phyloP scores from a whole-genome alignment of 2,888 invertebrate genomes.

The Cremastinae sp. region DNA sequence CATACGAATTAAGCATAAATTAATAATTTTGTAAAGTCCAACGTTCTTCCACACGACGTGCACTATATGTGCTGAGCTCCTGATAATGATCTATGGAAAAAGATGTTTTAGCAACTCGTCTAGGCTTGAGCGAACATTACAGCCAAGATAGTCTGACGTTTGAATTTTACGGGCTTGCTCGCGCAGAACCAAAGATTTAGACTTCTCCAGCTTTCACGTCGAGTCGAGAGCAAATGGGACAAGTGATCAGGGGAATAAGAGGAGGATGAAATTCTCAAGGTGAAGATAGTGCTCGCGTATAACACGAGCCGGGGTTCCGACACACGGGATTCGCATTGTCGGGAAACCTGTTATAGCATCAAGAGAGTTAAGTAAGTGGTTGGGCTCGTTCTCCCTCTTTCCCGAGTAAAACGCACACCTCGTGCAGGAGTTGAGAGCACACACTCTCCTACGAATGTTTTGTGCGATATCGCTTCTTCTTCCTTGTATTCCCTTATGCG shows the following conservation, averaged over 20 bases:
- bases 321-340: slow-evolving; percentile 47
- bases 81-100: too few species aligned
- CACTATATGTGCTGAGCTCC: too few species aligned
- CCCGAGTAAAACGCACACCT: slow-evolving; percentile 1
- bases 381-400: slow-evolving; percentile 18
- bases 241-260: slow-evolving; percentile 34
- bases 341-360: slow-evolving; percentile 56
- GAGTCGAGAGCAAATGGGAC: slow-evolving; percentile 48
- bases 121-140: slow-evolving; percentile 5
- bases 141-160: slow-evolving; percentile 29
- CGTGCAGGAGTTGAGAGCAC: slow-evolving; percentile 10
- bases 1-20: too few species aligned
- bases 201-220: slow-evolving; percentile 9
- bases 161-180: slow-evolving; percentile 36
- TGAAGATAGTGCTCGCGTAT: slow-evolving; percentile 54
- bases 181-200: slow-evolving; percentile 32
- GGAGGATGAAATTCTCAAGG: slow-evolving; percentile 31
- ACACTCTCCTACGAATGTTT: slow-evolving; percentile 20
- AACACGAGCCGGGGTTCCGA: slow-evolving; percentile 30
- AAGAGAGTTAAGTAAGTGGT: slow-evolving; percentile 57
- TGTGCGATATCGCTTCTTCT: slow-evolving; percentile 12
- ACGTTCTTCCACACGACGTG: too few species aligned
- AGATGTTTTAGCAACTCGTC: too few species aligned
- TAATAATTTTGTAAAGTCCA: too few species aligned
- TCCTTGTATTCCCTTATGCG: slow-evolving; percentile 1